These are phyloP conservation scores for Upupa epops DNA, from an alignment of 2,113 vertebrate species.

Conservation along the genomic window DNA sequence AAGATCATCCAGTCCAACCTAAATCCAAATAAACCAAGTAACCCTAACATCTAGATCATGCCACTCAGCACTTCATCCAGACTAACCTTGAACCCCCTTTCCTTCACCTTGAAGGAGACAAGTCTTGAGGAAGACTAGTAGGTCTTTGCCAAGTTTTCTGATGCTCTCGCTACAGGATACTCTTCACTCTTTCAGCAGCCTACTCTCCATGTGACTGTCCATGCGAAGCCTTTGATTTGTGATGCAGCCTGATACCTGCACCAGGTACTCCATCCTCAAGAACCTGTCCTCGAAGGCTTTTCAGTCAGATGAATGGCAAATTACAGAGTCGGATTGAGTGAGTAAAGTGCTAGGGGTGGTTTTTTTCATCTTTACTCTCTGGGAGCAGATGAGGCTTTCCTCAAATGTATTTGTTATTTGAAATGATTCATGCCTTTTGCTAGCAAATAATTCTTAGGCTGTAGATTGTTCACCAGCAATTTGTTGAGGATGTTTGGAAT, in stretches of 20 bases:
- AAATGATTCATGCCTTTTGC: conserved; percentile 47
- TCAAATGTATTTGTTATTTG: conserved; percentile 44
- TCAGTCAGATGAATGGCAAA: conserved; percentile 38
- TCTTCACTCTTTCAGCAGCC: neutral
- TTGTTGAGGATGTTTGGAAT: conserved; percentile 53
- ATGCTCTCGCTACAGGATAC: neutral
- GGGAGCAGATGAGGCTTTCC: conserved; percentile 30
- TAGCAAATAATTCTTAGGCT: conserved; percentile 38
- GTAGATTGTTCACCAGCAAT: conserved; percentile 37
- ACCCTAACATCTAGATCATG: too few species aligned
- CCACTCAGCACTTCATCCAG: too few species aligned
- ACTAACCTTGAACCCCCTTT: too few species aligned
- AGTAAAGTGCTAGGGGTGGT: neutral
- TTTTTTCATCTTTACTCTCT: neutral
- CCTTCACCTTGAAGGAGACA: neutral
- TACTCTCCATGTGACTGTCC: neutral
- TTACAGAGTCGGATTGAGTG: neutral
- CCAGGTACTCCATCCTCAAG: conserved; percentile 1
- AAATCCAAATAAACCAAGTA: too few species aligned
- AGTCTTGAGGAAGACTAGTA: neutral
- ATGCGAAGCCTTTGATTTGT: conserved; percentile 9
- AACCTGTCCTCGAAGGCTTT: neutral
- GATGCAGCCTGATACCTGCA: neutral
- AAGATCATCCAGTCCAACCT: too few species aligned
- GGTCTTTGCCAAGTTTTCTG: neutral